Conservation (phyloP, 2,113 vertebrate species). For the Sula dactylatra region DNA sequence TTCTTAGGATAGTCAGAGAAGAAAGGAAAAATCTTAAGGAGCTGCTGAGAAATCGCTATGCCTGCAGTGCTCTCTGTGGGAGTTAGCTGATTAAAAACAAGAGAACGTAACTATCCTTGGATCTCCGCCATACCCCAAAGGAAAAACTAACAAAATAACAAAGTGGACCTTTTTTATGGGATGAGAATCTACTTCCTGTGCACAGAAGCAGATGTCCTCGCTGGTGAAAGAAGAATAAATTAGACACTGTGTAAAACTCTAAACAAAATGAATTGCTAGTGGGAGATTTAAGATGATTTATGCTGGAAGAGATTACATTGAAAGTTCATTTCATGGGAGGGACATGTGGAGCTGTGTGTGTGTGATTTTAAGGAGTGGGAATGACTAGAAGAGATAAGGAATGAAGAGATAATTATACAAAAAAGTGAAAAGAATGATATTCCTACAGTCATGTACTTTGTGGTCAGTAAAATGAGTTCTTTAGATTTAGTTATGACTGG, state of each 20-base stretch:
- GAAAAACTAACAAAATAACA: background rate
- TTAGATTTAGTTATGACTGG: background rate
- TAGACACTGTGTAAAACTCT: background rate
- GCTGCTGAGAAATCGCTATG: background rate
- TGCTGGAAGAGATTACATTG: background rate
- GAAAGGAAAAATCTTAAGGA: background rate
- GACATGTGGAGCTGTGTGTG: background rate
- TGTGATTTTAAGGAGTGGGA: background rate
- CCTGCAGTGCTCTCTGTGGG: background rate
- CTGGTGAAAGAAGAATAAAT: background rate
- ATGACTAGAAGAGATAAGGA: background rate
- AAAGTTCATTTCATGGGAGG: background rate
- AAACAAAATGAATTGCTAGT: background rate
- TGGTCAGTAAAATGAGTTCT: background rate
- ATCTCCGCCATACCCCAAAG: background rate
- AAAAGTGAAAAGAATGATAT: background rate
- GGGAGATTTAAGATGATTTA: background rate
- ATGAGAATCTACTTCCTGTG: background rate
- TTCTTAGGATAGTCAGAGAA: background rate
- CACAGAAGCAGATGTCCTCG: background rate
- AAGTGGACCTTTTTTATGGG: background rate
- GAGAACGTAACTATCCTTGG: background rate
- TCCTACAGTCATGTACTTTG: background rate
- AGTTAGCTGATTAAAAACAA: background rate
- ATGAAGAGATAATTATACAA: background rate